Conservation (phyloP, 2,888 invertebrate species). For the Plusia festucae region DNA sequence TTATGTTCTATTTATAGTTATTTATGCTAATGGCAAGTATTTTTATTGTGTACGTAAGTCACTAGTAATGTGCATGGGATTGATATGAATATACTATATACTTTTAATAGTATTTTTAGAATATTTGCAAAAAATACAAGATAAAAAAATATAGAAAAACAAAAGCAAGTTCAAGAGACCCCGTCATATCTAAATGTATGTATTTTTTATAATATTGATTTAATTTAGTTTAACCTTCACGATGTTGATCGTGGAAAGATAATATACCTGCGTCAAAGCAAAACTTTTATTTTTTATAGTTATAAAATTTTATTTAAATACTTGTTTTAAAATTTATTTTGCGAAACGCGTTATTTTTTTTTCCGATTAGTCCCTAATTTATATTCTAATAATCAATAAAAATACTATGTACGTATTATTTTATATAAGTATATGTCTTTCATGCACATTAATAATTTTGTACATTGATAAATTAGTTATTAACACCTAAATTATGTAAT, state of each 20-base stretch:
- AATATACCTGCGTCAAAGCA: neutral
- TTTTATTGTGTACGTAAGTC: conserved; percentile 12
- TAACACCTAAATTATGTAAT: neutral
- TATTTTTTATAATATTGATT: neutral
- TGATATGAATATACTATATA: no score
- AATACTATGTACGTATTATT: no score
- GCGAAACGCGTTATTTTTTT: no score
- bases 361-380: no score
- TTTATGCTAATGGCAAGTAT: conserved; percentile 40
- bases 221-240: neutral
- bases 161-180: no score
- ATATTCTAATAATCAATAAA: no score
- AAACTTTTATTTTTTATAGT: neutral
- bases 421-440: no score
- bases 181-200: neutral
- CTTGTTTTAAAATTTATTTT: no score
- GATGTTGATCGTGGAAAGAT: neutral
- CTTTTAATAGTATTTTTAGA: no score
- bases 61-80: neutral
- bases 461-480: neutral
- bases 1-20: conserved; percentile 29
- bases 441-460: neutral
- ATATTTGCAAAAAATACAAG: no score
- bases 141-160: no score
- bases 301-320: no score